A percentile compares a stretch with the other conserved stretches of the same genome.
These are phyloP conservation scores for Desmodus rotundus DNA, from an alignment of 2,113 vertebrate genomes.

Conservation along the genomic window DNA sequence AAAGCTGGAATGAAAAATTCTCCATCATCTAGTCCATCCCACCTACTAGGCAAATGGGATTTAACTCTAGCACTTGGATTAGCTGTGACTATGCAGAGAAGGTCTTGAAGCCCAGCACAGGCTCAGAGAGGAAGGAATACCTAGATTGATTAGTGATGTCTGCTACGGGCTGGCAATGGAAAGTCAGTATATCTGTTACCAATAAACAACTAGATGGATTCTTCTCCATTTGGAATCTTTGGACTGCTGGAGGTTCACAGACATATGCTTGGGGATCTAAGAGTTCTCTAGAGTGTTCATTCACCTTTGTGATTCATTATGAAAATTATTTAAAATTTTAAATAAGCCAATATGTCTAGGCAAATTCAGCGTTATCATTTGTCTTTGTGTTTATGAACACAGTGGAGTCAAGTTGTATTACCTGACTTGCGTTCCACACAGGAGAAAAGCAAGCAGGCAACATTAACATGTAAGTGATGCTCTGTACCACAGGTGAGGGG, in stretches of 20 bases:
- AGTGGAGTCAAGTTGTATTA: background rate
- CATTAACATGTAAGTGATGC: background rate
- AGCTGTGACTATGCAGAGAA: background rate
- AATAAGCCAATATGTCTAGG: background rate
- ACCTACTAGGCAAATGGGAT: background rate
- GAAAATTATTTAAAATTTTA: conserved; percentile 16
- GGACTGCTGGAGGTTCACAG: background rate
- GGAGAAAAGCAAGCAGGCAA: background rate
- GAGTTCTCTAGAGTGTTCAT: background rate
- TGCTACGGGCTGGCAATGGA: background rate
- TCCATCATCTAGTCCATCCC: background rate
- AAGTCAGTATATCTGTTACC: background rate
- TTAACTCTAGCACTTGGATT: background rate
- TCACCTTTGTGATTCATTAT: background rate
- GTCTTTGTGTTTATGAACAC: background rate
- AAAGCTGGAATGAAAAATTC: background rate
- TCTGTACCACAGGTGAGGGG: background rate
- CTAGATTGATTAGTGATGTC: background rate
- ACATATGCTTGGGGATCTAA: background rate
- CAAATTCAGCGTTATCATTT: background rate
- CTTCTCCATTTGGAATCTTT: background rate
- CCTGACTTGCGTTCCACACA: background rate
- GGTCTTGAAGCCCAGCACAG: background rate
- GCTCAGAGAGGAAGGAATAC: background rate
- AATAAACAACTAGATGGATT: background rate